These are phyloP conservation scores for Musca vetustissima DNA, from an alignment of 1,140 invertebrate species.

Conservation along the genomic window DNA sequence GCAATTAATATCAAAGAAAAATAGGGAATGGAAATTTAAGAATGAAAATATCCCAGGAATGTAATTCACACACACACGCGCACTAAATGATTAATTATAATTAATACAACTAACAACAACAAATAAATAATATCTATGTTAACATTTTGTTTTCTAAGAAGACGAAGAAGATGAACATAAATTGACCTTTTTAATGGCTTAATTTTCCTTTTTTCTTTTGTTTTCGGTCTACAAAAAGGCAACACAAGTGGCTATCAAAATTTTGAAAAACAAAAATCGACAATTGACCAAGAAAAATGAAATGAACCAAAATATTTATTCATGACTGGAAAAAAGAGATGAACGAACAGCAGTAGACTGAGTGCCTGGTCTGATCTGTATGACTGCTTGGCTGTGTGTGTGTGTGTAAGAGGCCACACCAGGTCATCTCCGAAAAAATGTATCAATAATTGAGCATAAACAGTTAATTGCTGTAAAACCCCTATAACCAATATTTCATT, in stretches of 20 bases:
- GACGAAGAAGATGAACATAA: neutral
- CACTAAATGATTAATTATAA: conserved; percentile 21
- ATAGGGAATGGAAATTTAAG: too few relatives aligned
- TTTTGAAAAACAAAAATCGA: too few relatives aligned
- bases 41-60: too few relatives aligned
- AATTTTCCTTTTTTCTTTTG: neutral
- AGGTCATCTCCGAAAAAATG: neutral
- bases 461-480: conserved; percentile 13
- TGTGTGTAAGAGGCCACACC: too few relatives aligned
- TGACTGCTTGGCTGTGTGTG: too few relatives aligned
- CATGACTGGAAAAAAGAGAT: too few relatives aligned
- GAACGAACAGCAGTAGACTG: too few relatives aligned
- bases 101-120: conserved; percentile 6
- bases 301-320: too few relatives aligned
- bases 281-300: too few relatives aligned
- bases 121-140: conserved; percentile 19
- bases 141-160: neutral
- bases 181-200: conserved; percentile 20
- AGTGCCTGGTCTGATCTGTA: too few relatives aligned
- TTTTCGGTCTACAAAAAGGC: neutral
- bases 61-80: too few relatives aligned
- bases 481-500: neutral
- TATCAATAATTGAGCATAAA: neutral
- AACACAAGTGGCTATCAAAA: neutral
- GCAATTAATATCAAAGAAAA: too few relatives aligned